These are phyloP conservation scores for Proterorhinus semilunaris DNA, from an alignment of 2,113 vertebrate genomes.

Conservation along the genomic window DNA sequence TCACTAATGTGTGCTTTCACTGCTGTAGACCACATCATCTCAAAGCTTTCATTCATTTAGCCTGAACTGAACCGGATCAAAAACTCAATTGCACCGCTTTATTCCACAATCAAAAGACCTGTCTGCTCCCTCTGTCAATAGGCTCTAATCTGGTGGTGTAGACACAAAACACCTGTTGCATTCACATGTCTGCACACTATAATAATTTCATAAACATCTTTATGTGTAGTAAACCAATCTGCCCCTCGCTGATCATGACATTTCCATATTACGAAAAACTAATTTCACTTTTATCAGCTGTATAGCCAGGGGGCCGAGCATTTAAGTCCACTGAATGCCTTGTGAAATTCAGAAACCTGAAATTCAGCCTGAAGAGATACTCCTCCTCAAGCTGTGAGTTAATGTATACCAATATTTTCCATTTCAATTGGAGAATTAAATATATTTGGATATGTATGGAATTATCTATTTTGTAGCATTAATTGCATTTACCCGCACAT, in stretches of 20 bases:
- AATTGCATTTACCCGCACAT: background rate
- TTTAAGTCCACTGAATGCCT: background rate
- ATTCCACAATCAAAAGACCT: conserved; percentile 2
- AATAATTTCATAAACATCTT: background rate
- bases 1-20: background rate
- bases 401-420: background rate
- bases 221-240: background rate
- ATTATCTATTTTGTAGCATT: too few species aligned
- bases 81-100: background rate
- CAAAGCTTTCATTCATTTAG: conserved; percentile 2
- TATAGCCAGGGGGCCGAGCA: background rate
- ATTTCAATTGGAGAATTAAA: background rate
- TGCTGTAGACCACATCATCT: background rate
- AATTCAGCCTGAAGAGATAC: background rate
- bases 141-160: background rate
- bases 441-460: too few species aligned
- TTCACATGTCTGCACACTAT: background rate
- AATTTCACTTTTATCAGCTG: background rate
- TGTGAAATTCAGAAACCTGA: background rate
- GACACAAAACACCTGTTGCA: background rate
- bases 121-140: conserved; percentile 2
- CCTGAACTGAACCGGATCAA: conserved; percentile 8
- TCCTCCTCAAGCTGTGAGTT: background rate
- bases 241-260: background rate
- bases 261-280: background rate